Base-by-base conservation (phyloP, 2,888 invertebrate genomes). In the Danaus chrysippus region DNA sequence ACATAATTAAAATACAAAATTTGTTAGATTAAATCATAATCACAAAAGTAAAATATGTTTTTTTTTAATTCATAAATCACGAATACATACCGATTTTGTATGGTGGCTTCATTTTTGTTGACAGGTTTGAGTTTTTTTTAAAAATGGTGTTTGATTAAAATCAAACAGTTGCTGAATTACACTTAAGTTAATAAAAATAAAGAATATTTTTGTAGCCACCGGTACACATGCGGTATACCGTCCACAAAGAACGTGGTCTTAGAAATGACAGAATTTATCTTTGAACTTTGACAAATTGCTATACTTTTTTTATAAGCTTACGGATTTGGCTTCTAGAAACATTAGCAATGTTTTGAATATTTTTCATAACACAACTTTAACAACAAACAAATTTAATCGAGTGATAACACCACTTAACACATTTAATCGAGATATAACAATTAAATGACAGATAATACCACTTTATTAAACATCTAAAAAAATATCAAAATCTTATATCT, bases 21-120 rank as follows among this genome's bases (percentile, higher is more conserved):
- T 23, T 23, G 23, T 23, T 23, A 3, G 1, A 3, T 23, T 23
- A 23, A 3, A 23, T 23, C 23, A 23, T 23, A 23, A 23, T 23
- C 23, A 23, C 23, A 23, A 23, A 49, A 55, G 10, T 41, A 56
- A 46, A 49, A 34, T 55, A 11, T 12, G 17, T 10, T 3, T 17
- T 6, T 17, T 49, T 49, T 17, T 17, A 6, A 0, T 1, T 34
- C 23, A 8, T 34, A 15, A 59, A 56, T 41, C 11, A 41, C 1
- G 3, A 42, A 12, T 17, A 62, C 67, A 84, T 78, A 90, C 91
- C 91, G 66, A 91, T 90, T 84, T 91, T 91, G 73, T 79, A 88
- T 56, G 84, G 79, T 10, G 90, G 90, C 77, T 91, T 90, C 87
- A 89, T 88, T 70, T 61, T 73, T 49, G 10, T 41, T 41, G 41